phyloP scores from a whole-genome alignment of 2,113 vertebrate species.

The Syngnathoides biaculeatus region DNA sequence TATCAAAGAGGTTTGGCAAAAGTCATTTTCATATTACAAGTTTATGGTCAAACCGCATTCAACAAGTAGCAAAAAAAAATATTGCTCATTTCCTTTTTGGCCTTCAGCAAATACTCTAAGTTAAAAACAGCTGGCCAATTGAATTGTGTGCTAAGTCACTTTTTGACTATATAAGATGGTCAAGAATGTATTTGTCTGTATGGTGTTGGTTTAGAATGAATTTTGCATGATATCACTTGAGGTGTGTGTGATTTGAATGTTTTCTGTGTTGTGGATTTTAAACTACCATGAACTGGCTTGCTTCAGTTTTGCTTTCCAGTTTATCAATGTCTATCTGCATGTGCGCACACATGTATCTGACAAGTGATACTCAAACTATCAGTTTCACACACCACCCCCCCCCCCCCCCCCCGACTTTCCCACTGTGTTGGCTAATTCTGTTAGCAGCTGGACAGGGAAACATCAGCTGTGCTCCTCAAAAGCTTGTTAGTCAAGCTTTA shows the following conservation, averaged over 20 bases:
- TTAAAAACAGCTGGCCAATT: not conserved
- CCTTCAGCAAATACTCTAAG: not conserved
- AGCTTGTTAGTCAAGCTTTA: constrained; percentile 79
- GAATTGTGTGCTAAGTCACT: not conserved
- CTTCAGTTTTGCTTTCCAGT: not conserved
- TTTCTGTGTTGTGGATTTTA: no score
- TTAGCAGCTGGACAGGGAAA: constrained; percentile 74
- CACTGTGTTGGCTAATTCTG: constrained; percentile 68
- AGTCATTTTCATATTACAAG: not conserved
- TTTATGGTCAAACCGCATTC: not conserved
- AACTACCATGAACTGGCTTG: not conserved
- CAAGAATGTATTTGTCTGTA: not conserved
- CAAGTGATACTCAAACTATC: not conserved
- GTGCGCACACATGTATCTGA: not conserved
- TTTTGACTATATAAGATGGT: not conserved
- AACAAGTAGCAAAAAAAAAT: not conserved
- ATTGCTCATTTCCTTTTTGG: not conserved
- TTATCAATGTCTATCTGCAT: constrained; percentile 20
- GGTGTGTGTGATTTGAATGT: not conserved
- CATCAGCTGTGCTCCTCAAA: constrained; percentile 72
- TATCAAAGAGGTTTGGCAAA: not conserved
- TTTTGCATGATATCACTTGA: not conserved
- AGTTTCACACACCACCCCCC: no score
- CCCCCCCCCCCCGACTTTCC: no score
- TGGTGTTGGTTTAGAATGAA: not conserved